Conservation (phyloP, 2,888 invertebrate genomes). For the Copidosoma aretas region DNA sequence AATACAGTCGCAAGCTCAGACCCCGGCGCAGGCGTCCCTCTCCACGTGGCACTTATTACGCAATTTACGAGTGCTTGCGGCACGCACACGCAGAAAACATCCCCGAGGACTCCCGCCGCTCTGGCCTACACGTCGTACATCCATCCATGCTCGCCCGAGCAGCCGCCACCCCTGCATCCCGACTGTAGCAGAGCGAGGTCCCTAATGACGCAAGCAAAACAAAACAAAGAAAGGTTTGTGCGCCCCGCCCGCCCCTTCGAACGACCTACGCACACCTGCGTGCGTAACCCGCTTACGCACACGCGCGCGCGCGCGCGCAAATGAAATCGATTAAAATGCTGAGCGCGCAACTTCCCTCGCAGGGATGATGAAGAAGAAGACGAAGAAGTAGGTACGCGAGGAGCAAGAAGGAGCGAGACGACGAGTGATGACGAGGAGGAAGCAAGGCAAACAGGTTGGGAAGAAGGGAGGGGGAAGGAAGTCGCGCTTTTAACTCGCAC, state of each 20-base stretch:
- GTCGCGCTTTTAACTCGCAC: neutral
- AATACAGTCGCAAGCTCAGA: conserved; percentile 4
- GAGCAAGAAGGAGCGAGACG: neutral
- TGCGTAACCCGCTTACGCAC: conserved; percentile 36
- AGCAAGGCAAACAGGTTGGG: neutral
- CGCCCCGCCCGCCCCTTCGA: conserved; percentile 33
- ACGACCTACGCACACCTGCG: conserved; percentile 56
- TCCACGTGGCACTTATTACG: conserved; percentile 37
- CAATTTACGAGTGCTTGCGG: conserved; percentile 29
- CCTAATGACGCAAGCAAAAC: conserved; percentile 67
- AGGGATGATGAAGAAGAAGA: neutral
- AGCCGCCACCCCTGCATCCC: neutral
- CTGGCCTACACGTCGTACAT: too few relatives aligned
- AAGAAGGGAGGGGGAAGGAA: neutral
- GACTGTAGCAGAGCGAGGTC: conserved; percentile 18
- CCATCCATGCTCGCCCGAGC: neutral
- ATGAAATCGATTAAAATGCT: conserved; percentile 75
- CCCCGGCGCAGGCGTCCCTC: neutral
- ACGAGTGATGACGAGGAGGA: too few relatives aligned
- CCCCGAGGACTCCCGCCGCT: neutral
- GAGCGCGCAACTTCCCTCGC: conserved; percentile 54
- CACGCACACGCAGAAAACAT: conserved; percentile 18
- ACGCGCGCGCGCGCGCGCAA: conserved; percentile 66
- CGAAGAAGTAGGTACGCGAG: neutral
- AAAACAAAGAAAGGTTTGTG: conserved; percentile 66